These are phyloP conservation scores for Meiosimyza platycephala DNA, from an alignment of 2,888 invertebrate species.

Conservation along the genomic window DNA sequence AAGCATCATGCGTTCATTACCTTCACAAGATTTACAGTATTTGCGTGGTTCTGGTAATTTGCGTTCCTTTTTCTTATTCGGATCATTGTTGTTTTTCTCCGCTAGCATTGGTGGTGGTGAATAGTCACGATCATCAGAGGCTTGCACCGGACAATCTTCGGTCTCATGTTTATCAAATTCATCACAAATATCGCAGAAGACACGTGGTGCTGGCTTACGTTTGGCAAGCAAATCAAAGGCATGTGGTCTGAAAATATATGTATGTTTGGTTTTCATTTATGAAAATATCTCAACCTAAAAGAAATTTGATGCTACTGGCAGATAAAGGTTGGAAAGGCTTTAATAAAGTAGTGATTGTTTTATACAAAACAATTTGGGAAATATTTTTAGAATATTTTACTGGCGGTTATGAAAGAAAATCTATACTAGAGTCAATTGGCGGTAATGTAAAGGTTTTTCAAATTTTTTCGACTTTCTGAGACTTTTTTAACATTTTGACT, in stretches of 20 bases:
- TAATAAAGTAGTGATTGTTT: not conserved
- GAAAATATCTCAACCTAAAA: not conserved
- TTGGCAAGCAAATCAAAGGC: conserved; percentile 68
- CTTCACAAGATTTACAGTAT: conserved; percentile 95
- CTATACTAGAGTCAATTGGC: too few relatives aligned
- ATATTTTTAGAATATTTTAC: too few relatives aligned
- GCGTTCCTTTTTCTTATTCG: conserved; percentile 55
- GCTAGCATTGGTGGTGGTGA: conserved; percentile 51
- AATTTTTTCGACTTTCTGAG: too few relatives aligned
- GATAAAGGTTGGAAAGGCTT: not conserved
- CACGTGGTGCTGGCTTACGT: conserved; percentile 75
- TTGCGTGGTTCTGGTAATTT: conserved; percentile 72
- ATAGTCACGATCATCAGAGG: conserved; percentile 70
- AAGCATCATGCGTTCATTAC: conserved; percentile 67
- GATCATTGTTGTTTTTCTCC: conserved; percentile 50
- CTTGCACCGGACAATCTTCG: conserved; percentile 94
- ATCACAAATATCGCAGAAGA: conserved; percentile 98
- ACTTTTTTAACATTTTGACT: too few relatives aligned
- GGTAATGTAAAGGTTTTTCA: too few relatives aligned
- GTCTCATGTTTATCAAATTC: conserved; percentile 97
- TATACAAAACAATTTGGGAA: too few relatives aligned
- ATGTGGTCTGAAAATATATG: conserved; percentile 66
- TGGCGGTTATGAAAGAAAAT: too few relatives aligned
- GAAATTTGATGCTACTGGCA: not conserved
- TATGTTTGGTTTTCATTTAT: too few relatives aligned